Evolutionary conservation across 2,888 invertebrate species (phyloP), one percentile per base, ranked within the genome.

Genomic region (Drosophila recens): DNA sequence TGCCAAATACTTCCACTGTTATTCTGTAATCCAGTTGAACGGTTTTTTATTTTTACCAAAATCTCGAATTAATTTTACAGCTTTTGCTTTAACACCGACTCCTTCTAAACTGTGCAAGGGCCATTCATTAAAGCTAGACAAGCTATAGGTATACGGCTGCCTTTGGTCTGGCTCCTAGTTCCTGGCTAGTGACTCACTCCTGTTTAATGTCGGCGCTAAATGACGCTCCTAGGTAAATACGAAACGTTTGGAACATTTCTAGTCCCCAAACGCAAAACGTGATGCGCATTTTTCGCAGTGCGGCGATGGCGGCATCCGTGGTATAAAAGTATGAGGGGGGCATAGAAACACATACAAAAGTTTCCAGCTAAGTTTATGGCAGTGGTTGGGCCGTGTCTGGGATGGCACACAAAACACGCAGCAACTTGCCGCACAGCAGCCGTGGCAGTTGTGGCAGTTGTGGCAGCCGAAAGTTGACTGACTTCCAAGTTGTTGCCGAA

Each of bases 231-330:
- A 90, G 83, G 87, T 86, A 86, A 90, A 90, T 75, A 80, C 23
- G 36, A n/a, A 57, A 57, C 79, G 64, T 65, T 68, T 52, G 66
- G 53, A 69, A 64, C 83, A 59, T 68, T 75, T 68, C 56, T 36
- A 57, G 63, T 84, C 89, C 72, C 76, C 72, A 71, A 86, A 86
- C 88, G 69, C 38, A 75, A 53, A 86, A 87, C 90, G 87, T 87
- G 90, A 90, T 89, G 89, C 87, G 90, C 87, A 90, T 87, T 90
- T 87, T 83, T 87, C 79, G 87, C 84, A 86, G 42, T 82, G 84
- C 86, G 72, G 51, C 62, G 49, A 48, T 67, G 49, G 42, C 30
- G 54, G 62, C 33, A 20, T 20, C n/a, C 17, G 65, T 20, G 34
- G 42, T n/a, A 45, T 36, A 46, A 9, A 10, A 9, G 33, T 38